Evolutionary conservation across 2,113 vertebrate species (phyloP).

Genomic region (Nycticorax nycticorax): DNA sequence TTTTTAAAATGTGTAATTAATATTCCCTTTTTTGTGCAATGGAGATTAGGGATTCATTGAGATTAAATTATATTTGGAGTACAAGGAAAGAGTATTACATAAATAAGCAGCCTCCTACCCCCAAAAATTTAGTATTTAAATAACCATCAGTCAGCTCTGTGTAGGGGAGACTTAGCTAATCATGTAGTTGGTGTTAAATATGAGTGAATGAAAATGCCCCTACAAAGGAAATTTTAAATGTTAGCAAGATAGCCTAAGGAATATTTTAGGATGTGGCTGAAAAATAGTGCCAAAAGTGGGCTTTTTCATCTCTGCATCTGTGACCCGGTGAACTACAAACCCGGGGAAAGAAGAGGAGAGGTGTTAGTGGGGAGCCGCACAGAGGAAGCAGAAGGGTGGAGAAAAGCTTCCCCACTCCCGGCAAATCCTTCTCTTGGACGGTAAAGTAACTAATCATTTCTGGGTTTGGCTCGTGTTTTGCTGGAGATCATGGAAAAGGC

Average conservation of each 20-base stretch:
- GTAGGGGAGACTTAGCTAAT: constrained; percentile 37
- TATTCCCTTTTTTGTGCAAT: not conserved
- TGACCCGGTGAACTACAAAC: not conserved
- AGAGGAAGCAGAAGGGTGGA: not conserved
- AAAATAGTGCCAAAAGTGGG: not conserved
- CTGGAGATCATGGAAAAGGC: not conserved
- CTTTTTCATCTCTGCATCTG: not conserved
- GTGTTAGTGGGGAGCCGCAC: not conserved
- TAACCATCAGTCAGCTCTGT: not conserved
- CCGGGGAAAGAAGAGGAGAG: not conserved
- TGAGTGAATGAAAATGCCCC: not conserved
- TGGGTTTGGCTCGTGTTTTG: not conserved
- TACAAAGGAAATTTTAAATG: not conserved
- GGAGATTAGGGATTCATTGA: not conserved
- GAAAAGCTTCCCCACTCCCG: not conserved
- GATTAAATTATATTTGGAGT: not conserved
- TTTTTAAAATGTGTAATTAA: not conserved
- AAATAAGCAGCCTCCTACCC: not conserved
- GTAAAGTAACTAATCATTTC: not conserved
- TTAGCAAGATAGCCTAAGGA: not conserved
- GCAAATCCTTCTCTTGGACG: not conserved
- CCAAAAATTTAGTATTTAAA: not conserved
- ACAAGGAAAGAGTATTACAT: not conserved
- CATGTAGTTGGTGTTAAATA: constrained; percentile 29
- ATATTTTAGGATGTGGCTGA: not conserved